Percentiles rank a stretch among this genome's conserved stretches.
Evolutionary conservation across 2,113 vertebrate genomes (phyloP).

Genomic region (Pardalotus punctatus): DNA sequence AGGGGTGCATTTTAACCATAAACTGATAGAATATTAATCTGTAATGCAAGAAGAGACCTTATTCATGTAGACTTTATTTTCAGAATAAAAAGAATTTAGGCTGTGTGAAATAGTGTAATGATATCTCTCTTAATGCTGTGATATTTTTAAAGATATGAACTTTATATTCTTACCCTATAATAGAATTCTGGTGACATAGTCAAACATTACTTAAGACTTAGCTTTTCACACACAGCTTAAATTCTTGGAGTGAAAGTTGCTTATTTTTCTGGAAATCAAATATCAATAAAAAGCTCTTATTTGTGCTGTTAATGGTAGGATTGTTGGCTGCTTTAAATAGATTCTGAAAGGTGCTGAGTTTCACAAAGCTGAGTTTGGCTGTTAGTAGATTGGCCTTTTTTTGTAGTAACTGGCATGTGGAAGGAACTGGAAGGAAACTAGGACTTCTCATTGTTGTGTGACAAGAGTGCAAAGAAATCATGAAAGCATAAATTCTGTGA

Average conservation of each 20-base stretch:
- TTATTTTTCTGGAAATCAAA: background rate
- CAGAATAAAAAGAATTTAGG: background rate
- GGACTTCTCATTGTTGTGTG: constrained; percentile 18
- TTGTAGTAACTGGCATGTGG: background rate
- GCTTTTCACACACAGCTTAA: background rate
- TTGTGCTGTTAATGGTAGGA: background rate
- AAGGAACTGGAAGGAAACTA: constrained; percentile 26
- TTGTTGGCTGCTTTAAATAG: background rate
- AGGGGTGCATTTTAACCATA: background rate
- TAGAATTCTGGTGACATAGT: background rate
- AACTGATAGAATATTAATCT: background rate
- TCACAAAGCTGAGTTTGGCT: constrained; percentile 13
- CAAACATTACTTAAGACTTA: background rate
- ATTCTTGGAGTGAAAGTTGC: background rate
- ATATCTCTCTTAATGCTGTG: background rate
- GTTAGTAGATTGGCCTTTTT: background rate
- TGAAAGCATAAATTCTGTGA: constrained; percentile 43
- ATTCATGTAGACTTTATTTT: background rate
- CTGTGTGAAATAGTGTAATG: background rate
- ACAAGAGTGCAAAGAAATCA: constrained; percentile 17
- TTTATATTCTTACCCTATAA: background rate
- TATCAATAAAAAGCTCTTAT: background rate
- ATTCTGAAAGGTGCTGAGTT: background rate
- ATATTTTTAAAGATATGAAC: rapidly evolving
- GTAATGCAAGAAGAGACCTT: background rate